Conservation (phyloP, 2,113 vertebrate species). For the Spea multiplicata region DNA sequence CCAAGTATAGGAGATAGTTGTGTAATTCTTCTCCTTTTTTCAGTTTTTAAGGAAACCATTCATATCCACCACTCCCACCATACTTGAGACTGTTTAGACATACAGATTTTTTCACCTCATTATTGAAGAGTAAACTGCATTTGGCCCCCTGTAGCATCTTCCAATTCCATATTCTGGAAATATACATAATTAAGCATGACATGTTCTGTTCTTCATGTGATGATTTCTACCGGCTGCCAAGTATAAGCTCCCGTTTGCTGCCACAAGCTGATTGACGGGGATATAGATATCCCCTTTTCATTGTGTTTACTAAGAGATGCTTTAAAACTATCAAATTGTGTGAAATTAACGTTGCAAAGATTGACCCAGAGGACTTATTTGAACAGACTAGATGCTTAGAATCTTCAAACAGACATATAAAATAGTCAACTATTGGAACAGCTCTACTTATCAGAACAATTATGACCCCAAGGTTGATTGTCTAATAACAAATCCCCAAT, state of each 20-base stretch:
- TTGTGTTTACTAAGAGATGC: conserved; percentile 24
- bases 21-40: too few species aligned
- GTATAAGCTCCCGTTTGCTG: not conserved
- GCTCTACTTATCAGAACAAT: conserved; percentile 22
- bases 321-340: conserved; percentile 28
- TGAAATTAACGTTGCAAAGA: conserved; percentile 15
- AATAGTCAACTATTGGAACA: conserved; percentile 28
- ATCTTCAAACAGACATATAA: conserved; percentile 33
- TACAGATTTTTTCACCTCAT: not conserved
- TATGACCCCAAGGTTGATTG: conserved; percentile 40
- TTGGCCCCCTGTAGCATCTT: not conserved
- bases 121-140: not conserved
- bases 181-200: conserved; percentile 19
- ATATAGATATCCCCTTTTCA: conserved; percentile 24
- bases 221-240: not conserved
- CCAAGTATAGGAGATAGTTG: too few species aligned
- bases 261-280: conserved; percentile 25
- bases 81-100: too few species aligned
- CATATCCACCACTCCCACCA: too few species aligned
- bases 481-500: conserved; percentile 30
- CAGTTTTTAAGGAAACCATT: too few species aligned
- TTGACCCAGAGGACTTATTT: conserved; percentile 32
- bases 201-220: conserved; percentile 1
- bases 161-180: conserved; percentile 10
- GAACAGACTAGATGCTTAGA: conserved; percentile 32